phyloP scores from a whole-genome alignment of 64 coral and sea anemone species.

The Cladopsammia gracilis region DNA sequence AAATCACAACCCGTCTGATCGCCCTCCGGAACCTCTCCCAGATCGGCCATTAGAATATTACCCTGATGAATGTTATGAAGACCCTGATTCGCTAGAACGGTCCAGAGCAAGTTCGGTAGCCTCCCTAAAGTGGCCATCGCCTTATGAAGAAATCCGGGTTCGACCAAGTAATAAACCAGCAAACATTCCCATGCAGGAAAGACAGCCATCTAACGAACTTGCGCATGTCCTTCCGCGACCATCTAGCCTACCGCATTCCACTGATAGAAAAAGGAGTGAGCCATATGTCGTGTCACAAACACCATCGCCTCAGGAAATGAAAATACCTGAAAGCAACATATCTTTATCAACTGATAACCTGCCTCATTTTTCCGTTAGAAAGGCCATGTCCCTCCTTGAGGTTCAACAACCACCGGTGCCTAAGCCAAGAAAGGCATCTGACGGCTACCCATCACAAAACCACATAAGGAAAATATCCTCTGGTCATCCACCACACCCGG shows the following conservation, averaged over 20 bases:
- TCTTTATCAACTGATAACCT: background rate
- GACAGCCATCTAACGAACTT: background rate
- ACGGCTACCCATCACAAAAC: background rate
- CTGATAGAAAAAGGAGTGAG: no score
- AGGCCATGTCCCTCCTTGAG: background rate
- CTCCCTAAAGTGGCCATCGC: background rate
- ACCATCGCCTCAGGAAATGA: background rate
- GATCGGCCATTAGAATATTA: background rate
- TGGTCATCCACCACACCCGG: background rate
- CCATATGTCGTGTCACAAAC: background rate
- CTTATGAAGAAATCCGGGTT: background rate
- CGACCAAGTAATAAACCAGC: background rate
- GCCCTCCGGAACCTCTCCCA: conserved; percentile 23
- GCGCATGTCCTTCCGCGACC: background rate
- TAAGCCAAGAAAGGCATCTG: background rate
- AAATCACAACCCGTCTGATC: background rate
- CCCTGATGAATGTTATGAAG: background rate
- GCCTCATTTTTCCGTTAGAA: background rate
- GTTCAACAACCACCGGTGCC: background rate
- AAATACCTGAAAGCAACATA: background rate
- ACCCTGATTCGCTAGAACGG: background rate
- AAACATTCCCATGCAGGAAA: background rate
- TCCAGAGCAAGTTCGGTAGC: background rate
- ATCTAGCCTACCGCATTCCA: background rate
- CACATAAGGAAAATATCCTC: background rate